These are phyloP conservation scores for Lycorma delicatula DNA, from an alignment of 1,140 invertebrate species.

Conservation along the genomic window DNA sequence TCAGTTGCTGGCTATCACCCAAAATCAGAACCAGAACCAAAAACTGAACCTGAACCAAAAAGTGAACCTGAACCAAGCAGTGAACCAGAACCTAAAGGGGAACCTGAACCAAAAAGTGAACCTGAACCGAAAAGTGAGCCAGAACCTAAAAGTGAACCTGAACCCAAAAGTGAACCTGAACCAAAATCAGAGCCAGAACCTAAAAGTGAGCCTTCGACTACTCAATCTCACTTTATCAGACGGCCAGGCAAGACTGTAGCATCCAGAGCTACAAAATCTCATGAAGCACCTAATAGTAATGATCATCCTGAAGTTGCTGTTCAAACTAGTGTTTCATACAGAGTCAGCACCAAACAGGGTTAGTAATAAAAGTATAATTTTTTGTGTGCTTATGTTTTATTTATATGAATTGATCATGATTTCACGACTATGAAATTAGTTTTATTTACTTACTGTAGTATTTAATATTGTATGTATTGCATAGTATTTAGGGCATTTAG, in stretches of 20 bases:
- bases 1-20: constrained; percentile 34
- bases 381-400: neutral
- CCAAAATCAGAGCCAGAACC: constrained; percentile 33
- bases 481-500: too few relatives aligned
- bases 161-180: constrained; percentile 32
- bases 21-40: constrained; percentile 37
- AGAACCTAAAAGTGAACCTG: constrained; percentile 37
- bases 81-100: constrained; percentile 40
- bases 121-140: constrained; percentile 37
- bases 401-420: neutral
- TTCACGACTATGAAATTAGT: neutral
- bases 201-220: constrained; percentile 37
- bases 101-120: constrained; percentile 39
- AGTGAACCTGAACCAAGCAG: constrained; percentile 37
- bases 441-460: too few relatives aligned
- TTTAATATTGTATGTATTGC: too few relatives aligned
- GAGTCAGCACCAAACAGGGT: constrained; percentile 44
- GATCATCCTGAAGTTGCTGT: constrained; percentile 47
- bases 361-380: neutral
- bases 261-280: constrained; percentile 20
- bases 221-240: constrained; percentile 14
- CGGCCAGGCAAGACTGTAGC: constrained; percentile 13
- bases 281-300: constrained; percentile 15
- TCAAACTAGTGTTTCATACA: constrained; percentile 62
- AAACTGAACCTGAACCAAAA: constrained; percentile 37